Evolutionary conservation across 2,888 invertebrate genomes (phyloP).

Genomic region (Protonemura montana): DNA sequence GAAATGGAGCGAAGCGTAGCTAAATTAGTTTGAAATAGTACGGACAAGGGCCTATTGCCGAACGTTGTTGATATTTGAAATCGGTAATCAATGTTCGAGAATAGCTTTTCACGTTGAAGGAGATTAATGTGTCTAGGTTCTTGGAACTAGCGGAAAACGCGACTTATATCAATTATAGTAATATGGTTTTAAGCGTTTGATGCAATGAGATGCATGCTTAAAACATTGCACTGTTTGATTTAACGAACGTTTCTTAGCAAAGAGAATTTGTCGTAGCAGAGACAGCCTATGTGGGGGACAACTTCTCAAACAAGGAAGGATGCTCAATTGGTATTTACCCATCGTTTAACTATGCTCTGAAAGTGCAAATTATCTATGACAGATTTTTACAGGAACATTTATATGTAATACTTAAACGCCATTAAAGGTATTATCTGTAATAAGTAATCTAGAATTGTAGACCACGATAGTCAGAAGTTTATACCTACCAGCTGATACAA

Average conservation of each 20-base stretch:
- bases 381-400: constrained; percentile 1
- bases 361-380: background rate
- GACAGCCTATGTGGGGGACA: too few species aligned
- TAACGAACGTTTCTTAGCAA: too few species aligned
- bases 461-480: background rate
- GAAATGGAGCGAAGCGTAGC: background rate
- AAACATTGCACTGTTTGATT: too few species aligned
- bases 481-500: background rate
- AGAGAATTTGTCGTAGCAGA: too few species aligned
- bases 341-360: background rate
- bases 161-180: background rate
- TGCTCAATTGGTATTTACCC: background rate
- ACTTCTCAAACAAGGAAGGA: too few species aligned
- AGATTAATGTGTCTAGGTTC: constrained; percentile 23
- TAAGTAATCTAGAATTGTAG: background rate
- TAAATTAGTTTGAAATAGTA: background rate
- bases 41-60: background rate
- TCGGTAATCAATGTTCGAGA: background rate
- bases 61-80: background rate
- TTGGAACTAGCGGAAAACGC: background rate
- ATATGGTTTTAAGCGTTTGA: background rate
- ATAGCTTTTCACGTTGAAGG: background rate
- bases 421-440: background rate
- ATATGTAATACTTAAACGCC: background rate
- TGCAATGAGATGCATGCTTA: too few species aligned